These are phyloP conservation scores for Ericerus pela DNA, from an alignment of 1,140 invertebrate species.

Conservation along the genomic window DNA sequence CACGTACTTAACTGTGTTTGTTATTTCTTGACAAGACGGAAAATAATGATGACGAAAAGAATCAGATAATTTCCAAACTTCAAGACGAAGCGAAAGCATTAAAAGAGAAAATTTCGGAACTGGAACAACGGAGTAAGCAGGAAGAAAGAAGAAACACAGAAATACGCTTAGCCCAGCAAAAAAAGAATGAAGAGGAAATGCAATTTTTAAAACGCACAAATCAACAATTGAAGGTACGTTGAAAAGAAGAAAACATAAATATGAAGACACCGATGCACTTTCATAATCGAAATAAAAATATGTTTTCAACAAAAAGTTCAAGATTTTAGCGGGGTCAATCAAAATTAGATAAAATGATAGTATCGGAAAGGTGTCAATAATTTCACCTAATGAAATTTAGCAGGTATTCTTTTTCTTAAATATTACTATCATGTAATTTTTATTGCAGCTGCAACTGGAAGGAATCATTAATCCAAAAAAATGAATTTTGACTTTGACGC, in stretches of 20 bases:
- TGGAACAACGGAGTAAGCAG: slow-evolving; percentile 65
- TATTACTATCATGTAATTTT: slow-evolving; percentile 16
- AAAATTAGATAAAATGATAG: no score
- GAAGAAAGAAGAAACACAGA: slow-evolving; percentile 66
- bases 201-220: slow-evolving; percentile 85
- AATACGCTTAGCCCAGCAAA: slow-evolving; percentile 67
- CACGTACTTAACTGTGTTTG: no score
- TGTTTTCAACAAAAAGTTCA: no score
- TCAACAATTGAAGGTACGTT: slow-evolving; percentile 68
- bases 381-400: neutral
- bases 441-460: slow-evolving; percentile 69
- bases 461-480: slow-evolving; percentile 84
- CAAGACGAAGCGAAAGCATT: slow-evolving; percentile 53
- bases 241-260: slow-evolving; percentile 13
- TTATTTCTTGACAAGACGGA: no score
- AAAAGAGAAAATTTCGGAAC: slow-evolving; percentile 62
- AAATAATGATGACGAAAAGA: slow-evolving; percentile 55
- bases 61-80: slow-evolving; percentile 41
- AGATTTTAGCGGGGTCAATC: no score
- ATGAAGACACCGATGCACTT: neutral
- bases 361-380: no score
- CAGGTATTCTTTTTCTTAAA: neutral
- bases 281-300: no score
- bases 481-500: slow-evolving; percentile 33
- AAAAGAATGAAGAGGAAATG: slow-evolving; percentile 81